Conservation (phyloP, 2,888 invertebrate genomes). For the Leptogaster cylindrica region DNA sequence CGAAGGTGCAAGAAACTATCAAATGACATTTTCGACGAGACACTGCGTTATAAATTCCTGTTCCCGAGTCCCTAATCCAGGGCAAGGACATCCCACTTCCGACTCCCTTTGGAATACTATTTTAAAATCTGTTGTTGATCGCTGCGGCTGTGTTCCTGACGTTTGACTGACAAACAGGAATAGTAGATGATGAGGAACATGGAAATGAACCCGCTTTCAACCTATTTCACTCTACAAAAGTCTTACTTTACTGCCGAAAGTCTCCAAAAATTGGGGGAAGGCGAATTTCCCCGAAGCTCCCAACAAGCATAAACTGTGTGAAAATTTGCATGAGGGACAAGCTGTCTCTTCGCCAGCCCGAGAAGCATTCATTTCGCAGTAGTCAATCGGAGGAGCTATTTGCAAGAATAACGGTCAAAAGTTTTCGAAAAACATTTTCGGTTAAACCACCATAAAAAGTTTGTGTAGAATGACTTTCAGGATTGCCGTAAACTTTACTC, state of each 20-base stretch:
- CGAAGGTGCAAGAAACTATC: slow-evolving; percentile 3
- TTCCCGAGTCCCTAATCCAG: slow-evolving; percentile 16
- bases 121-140: slow-evolving; percentile 33
- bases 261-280: too few species aligned
- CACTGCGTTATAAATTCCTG: slow-evolving; percentile 15
- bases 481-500: slow-evolving; percentile 8
- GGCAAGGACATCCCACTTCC: slow-evolving; percentile 19
- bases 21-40: not conserved
- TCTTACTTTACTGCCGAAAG: too few species aligned
- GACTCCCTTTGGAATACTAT: slow-evolving; percentile 36
- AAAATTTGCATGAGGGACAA: too few species aligned
- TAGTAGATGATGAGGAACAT: slow-evolving; percentile 34
- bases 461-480: slow-evolving; percentile 31
- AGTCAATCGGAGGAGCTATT: slow-evolving; percentile 23
- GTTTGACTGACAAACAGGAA: slow-evolving; percentile 30
- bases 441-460: slow-evolving; percentile 31
- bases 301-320: too few species aligned
- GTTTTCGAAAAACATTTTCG: slow-evolving; percentile 22
- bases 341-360: not conserved
- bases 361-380: not conserved
- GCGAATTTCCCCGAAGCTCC: too few species aligned
- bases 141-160: slow-evolving; percentile 31
- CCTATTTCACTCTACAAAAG: too few species aligned
- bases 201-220: slow-evolving; percentile 10
- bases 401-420: slow-evolving; percentile 28